Evolutionary conservation across 2,888 invertebrate genomes (phyloP).

Genomic region (Priocnemis perturbator): DNA sequence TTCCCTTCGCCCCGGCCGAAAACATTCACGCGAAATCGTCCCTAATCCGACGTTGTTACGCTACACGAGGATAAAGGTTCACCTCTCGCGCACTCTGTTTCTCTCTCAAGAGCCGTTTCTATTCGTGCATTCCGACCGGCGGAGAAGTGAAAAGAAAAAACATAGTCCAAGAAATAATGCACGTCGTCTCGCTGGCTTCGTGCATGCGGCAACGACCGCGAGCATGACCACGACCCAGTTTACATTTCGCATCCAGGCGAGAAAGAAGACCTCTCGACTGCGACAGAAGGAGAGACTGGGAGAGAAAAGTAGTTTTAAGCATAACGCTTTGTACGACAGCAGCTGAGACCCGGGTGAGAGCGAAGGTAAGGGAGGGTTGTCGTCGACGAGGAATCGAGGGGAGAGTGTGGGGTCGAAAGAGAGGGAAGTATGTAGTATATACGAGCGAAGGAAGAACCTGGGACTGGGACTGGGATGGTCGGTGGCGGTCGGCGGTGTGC

Average conservation of each 20-base stretch:
- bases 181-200: not conserved
- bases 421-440: not conserved
- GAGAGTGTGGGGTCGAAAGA: not conserved
- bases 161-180: not conserved
- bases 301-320: conserved; percentile 21
- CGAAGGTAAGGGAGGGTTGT: conserved; percentile 28
- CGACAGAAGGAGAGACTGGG: too few species aligned
- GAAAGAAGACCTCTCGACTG: not conserved
- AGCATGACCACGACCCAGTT: conserved; percentile 8
- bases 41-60: too few species aligned
- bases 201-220: not conserved
- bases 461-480: conserved; percentile 16
- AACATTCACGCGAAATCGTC: too few species aligned
- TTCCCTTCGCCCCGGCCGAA: too few species aligned
- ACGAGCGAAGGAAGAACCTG: conserved; percentile 11
- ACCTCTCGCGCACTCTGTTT: not conserved
- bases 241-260: conserved; percentile 3
- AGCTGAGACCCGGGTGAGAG: conserved; percentile 44
- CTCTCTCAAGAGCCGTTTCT: not conserved
- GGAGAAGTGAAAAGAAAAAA: not conserved
- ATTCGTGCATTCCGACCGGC: not conserved
- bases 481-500: conserved; percentile 29
- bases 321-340: conserved; percentile 45
- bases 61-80: too few species aligned
- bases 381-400: conserved; percentile 10